A percentile compares a stretch with the other conserved stretches of the same genome.
These are phyloP conservation scores for Alviniconcha strummeri DNA, from an alignment of 2,888 invertebrate species.

Conservation along the genomic window DNA sequence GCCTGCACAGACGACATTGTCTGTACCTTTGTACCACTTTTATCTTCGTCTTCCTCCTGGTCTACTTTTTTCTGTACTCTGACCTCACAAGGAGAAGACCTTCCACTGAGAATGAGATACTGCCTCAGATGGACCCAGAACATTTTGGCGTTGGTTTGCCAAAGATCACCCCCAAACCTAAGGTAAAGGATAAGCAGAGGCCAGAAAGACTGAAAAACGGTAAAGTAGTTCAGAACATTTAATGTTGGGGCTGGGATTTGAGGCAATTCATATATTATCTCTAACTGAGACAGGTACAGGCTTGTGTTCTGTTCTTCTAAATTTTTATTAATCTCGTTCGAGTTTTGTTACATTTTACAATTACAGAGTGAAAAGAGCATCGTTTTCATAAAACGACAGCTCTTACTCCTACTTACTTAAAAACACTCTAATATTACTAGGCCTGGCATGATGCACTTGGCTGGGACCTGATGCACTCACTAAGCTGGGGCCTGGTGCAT, in stretches of 20 bases:
- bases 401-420: too few species aligned
- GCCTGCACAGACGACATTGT: conserved; percentile 18
- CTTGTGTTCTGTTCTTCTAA: neutral
- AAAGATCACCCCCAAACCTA: neutral
- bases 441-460: neutral
- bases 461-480: too few species aligned
- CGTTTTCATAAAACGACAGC: too few species aligned
- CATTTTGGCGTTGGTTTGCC: conserved; percentile 11
- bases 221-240: too few species aligned
- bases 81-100: neutral
- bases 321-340: neutral
- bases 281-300: neutral
- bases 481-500: too few species aligned
- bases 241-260: neutral
- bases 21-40: conserved; percentile 5
- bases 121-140: conserved; percentile 16
- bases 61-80: conserved; percentile 7
- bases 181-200: neutral
- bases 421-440: too few species aligned
- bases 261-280: neutral
- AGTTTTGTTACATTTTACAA: neutral
- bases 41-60: conserved; percentile 9
- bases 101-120: neutral
- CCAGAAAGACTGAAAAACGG: too few species aligned
- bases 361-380: neutral